Percentiles rank a stretch among this genome's conserved stretches.
Evolutionary conservation across 2,113 vertebrate genomes (phyloP).

Genomic region (Neolamprologus ventralis): DNA sequence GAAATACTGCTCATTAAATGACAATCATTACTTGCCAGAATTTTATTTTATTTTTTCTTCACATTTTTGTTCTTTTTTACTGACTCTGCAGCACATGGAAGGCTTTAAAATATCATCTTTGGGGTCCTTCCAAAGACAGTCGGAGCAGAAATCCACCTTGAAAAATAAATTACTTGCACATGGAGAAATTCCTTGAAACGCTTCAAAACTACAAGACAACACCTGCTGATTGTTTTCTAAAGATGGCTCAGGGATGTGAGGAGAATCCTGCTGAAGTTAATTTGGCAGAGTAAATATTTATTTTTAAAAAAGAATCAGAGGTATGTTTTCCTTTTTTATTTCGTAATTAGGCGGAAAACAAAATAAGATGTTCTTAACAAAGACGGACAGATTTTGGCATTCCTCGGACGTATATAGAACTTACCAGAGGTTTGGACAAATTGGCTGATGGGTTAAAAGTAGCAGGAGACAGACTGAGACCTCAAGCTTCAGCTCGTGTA

Average conservation of each 20-base stretch:
- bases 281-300: not conserved
- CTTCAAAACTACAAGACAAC: not conserved
- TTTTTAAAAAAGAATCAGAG: not conserved
- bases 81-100: not conserved
- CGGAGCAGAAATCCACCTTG: not conserved
- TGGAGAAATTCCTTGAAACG: not conserved
- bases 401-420: not conserved
- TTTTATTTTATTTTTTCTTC: not conserved
- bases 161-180: slow-evolving; percentile 11
- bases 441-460: not conserved
- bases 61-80: not conserved
- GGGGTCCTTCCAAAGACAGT: not conserved
- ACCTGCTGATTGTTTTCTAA: not conserved
- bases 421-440: not conserved
- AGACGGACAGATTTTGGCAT: not conserved
- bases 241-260: not conserved
- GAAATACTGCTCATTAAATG: not conserved
- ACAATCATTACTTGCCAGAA: not conserved
- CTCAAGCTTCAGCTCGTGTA: not conserved
- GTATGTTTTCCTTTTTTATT: not conserved
- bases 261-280: not conserved
- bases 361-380: not conserved
- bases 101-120: not conserved
- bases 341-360: not conserved
- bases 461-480: not conserved